Conservation (phyloP, 2,113 vertebrate genomes). For the Lophius piscatorius region DNA sequence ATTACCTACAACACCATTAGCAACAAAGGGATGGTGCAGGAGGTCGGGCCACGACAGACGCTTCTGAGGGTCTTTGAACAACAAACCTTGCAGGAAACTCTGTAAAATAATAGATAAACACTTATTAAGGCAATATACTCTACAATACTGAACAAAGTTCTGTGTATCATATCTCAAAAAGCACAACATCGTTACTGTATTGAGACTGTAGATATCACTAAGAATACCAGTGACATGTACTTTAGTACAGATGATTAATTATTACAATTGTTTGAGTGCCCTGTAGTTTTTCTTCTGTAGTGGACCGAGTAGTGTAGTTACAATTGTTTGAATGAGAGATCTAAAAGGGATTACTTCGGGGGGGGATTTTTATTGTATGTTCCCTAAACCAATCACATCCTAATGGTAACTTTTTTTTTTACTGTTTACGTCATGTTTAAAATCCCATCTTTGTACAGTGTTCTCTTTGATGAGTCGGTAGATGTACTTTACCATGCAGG, state of each 20-base stretch:
- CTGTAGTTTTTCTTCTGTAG: no score
- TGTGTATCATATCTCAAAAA: no score
- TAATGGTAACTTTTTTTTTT: no score
- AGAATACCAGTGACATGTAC: no score
- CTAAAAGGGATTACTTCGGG: background rate
- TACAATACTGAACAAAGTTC: no score
- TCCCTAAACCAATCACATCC: no score
- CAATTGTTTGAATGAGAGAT: no score
- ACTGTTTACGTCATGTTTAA: no score
- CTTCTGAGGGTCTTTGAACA: constrained; percentile 90
- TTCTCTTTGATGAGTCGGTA: background rate
- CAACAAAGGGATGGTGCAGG: constrained; percentile 92
- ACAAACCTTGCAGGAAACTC: constrained; percentile 93
- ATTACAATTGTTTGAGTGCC: no score
- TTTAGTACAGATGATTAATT: no score
- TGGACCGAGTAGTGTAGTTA: no score
- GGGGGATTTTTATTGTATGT: background rate
- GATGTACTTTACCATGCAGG: constrained; percentile 83
- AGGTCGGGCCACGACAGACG: constrained; percentile 93
- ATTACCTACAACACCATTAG: constrained; percentile 87
- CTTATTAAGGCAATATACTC: background rate
- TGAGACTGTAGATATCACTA: background rate
- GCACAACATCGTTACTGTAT: no score
- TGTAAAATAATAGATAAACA: constrained; percentile 54
- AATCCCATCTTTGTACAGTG: background rate